Evolutionary conservation across 2,888 invertebrate genomes (phyloP), one percentile per base, ranked within the genome.

Genomic region (Andrena bicolor): DNA sequence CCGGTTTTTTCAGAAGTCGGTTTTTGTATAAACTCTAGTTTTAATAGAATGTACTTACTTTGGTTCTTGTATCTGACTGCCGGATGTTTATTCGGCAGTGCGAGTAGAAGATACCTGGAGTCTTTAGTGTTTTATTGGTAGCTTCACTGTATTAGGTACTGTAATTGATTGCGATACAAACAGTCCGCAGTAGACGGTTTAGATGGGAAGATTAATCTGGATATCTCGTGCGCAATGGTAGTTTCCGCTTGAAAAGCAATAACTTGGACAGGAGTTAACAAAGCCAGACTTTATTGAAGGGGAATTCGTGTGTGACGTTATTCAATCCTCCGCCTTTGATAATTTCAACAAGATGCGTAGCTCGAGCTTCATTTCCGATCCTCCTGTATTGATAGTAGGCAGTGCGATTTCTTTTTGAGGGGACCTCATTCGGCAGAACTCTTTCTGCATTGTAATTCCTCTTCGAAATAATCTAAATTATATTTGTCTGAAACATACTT

Each of bases 201-300:
- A 16, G 1, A 56, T 20, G 26, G 8, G 26, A 10, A 20, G 20
- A 53, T 53, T 53, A 20, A 53, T 53, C n/a, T 20, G 2, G 20
- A 8, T 20, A 51, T 51, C 20, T 51, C 8, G 23, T 2, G n/a
- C 20, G 23, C 53, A 23, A 53, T 23, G 2, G 53, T 53, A 53
- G 53, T 53, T 53, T 53, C 20, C n/a, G 23, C 3, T 53, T 53
- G 7, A 56, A 56, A 23, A 56, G 26, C 56, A 56, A 56, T 56
- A 56, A 56, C 23, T 26, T 56, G 56, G 7, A 56, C 23, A 3
- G 23, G 56, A 20, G 23, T 23, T 23, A 51, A 56, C 23, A 56
- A 56, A 56, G 56, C 26, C 2, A 13, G 23, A 26, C 26, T 56
- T 56, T 8, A 51, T n/a, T 56, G 26, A 13, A 56, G 23, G 3